Evolutionary conservation across 2,888 invertebrate species (phyloP).

Genomic region (Drosophila demipolita): DNA sequence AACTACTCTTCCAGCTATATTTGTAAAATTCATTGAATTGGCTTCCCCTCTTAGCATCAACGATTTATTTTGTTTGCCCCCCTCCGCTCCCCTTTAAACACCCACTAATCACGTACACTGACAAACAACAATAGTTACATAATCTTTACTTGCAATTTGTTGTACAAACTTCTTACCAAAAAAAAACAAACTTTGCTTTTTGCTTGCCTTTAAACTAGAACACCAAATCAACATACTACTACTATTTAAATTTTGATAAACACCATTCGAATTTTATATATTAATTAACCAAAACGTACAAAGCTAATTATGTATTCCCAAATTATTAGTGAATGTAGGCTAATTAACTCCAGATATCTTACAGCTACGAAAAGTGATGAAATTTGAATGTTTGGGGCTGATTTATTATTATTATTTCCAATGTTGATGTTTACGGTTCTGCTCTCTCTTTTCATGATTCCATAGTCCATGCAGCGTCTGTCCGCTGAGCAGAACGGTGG

Average conservation of each 20-base stretch:
- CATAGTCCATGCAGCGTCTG: conserved; percentile 90
- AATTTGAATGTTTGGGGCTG: neutral
- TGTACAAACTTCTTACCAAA: conserved; percentile 46
- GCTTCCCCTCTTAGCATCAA: conserved; percentile 34
- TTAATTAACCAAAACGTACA: conserved; percentile 15
- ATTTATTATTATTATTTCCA: neutral
- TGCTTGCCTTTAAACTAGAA: conserved; percentile 48
- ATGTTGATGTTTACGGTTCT: conserved; percentile 24
- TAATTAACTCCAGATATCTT: conserved; percentile 16
- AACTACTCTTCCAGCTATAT: conserved; percentile 20
- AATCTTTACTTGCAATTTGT: conserved; percentile 26
- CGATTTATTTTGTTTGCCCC: conserved; percentile 52
- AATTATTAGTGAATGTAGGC: conserved; percentile 47
- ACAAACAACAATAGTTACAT: conserved; percentile 31
- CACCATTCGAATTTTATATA: conserved; percentile 39
- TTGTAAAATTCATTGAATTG: conserved; percentile 56
- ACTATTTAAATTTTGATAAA: conserved; percentile 32
- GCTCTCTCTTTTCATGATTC: conserved; percentile 55
- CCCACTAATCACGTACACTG: conserved; percentile 12
- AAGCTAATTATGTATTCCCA: conserved; percentile 19
- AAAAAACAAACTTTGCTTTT: conserved; percentile 46
- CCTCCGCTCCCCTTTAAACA: neutral
- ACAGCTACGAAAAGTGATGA: neutral
- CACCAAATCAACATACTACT: conserved; percentile 12
- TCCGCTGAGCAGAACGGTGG: conserved; percentile 87